Evolutionary conservation across 2,888 invertebrate species (phyloP), one percentile per base, ranked within the genome.

Genomic region (Hirtodrosophila alboralis): DNA sequence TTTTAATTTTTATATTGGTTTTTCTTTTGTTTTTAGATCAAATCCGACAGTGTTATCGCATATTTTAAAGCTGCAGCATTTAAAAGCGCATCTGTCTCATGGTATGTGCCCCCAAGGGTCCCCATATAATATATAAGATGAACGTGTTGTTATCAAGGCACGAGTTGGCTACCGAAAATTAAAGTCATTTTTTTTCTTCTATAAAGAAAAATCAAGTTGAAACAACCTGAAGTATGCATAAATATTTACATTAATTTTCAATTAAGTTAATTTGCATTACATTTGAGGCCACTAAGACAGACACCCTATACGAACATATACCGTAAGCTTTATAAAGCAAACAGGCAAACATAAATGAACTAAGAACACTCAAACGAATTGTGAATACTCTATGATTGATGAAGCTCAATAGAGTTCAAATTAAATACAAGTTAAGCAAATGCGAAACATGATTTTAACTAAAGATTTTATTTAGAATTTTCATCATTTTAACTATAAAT

Each of bases 221-320:
- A 37, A 26, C 60, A 52, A 31, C 52, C 40, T 48, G 12, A 45
- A 28, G 27, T 53, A 59, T 72, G 68, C 75, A 67, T 75, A 61
- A 61, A 78, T 78, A 75, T 83, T 78, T 83, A 83, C 72, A 83
- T 78, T 83, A 62, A 75, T 83, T 83, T 79, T 75, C 72, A 79
- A 79, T 83, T 75, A 81, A 77, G 54, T 54, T 44, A 52, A 81
- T 84, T 84, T 80, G 81, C 78, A 84, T 78, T 70, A 44, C 61
- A 76, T 68, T 54, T 44, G 13, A 52, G 33, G 33, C 8, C 34
- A 57, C 54, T 23, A 33, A 37, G 44, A 26, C 43, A 53, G 28
- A 52, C 51, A 71, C 68, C 54, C 54, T 60, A 59, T 13, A 30
- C 51, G 8, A 18, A 26, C 47, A 70, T 57, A 33, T 72, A 70